Conservation (phyloP, 2,113 vertebrate genomes). For the Plecturocebus donacophilus region DNA sequence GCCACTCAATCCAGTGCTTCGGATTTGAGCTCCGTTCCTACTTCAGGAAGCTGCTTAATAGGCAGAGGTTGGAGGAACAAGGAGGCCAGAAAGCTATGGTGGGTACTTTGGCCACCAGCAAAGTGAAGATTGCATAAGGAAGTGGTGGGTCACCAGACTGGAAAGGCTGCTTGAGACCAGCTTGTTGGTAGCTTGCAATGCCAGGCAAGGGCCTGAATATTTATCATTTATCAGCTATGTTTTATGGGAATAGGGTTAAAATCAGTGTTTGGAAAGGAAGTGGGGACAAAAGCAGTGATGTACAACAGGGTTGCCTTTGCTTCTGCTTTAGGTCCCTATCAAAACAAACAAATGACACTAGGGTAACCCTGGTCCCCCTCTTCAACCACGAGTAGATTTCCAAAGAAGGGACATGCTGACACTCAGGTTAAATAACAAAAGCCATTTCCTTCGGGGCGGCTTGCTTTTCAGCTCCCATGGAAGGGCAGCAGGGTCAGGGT, state of each 20-base stretch:
- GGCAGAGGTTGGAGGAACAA: background rate
- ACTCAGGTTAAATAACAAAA: slow-evolving; percentile 50
- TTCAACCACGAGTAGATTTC: slow-evolving; percentile 26
- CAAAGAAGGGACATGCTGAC: slow-evolving; percentile 27
- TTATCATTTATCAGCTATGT: background rate
- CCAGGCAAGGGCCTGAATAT: background rate
- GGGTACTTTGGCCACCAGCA: background rate
- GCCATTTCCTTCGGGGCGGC: slow-evolving; percentile 62
- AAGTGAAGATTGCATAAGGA: slow-evolving; percentile 32
- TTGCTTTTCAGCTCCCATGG: slow-evolving; percentile 37
- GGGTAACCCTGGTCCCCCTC: background rate
- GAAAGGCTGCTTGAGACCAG: background rate
- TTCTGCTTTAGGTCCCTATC: slow-evolving; percentile 15
- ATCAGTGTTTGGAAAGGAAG: slow-evolving; percentile 21
- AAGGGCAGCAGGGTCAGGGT: slow-evolving; percentile 56
- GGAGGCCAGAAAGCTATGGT: background rate
- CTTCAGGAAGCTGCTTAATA: background rate
- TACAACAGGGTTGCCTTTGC: background rate
- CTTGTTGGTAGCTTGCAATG: slow-evolving; percentile 20
- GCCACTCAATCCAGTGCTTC: background rate
- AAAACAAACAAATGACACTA: slow-evolving; percentile 10
- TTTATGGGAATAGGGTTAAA: background rate
- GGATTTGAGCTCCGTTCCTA: background rate
- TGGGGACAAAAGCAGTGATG: background rate
- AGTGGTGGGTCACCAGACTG: background rate